Evolutionary conservation across 1,140 invertebrate species (phyloP).

Genomic region (Drosophila nigrodunni): DNA sequence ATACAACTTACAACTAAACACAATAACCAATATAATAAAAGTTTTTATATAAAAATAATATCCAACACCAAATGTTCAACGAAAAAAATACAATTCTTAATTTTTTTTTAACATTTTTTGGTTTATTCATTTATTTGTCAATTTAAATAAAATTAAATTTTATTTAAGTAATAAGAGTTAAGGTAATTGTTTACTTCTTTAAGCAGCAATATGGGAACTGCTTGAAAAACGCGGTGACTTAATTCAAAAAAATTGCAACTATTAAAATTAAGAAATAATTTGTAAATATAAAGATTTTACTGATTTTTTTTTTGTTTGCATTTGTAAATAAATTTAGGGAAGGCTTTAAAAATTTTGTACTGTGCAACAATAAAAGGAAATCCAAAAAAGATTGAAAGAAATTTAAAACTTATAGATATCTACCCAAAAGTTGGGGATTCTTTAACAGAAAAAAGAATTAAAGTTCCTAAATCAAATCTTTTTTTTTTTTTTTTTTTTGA

Average conservation of each 20-base stretch:
- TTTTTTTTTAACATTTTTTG: constrained; percentile 58
- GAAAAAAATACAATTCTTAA: constrained; percentile 37
- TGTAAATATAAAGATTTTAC: constrained; percentile 50
- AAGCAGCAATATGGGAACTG: constrained; percentile 44
- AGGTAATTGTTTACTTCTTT: constrained; percentile 36
- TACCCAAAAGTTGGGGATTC: constrained; percentile 29
- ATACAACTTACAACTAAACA: neutral
- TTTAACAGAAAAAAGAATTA: constrained; percentile 9
- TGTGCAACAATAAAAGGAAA: constrained; percentile 14
- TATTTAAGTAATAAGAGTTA: constrained; percentile 73
- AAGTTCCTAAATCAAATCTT: neutral
- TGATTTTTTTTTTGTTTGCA: constrained; percentile 19
- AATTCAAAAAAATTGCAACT: constrained; percentile 66
- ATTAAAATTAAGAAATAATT: constrained; percentile 73
- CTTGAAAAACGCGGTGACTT: constrained; percentile 20
- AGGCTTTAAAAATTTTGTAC: constrained; percentile 23
- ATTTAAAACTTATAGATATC: constrained; percentile 46
- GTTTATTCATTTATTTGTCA: constrained; percentile 61
- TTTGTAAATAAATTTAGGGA: constrained; percentile 44
- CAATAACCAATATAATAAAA: neutral
- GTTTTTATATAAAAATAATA: neutral
- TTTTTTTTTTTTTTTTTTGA: constrained; percentile 3
- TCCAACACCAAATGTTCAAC: constrained; percentile 63
- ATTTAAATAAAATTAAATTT: constrained; percentile 77
- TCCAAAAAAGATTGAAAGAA: constrained; percentile 19